phyloP scores from a whole-genome alignment of 2,113 vertebrate genomes.

The Nerophis ophidion region DNA sequence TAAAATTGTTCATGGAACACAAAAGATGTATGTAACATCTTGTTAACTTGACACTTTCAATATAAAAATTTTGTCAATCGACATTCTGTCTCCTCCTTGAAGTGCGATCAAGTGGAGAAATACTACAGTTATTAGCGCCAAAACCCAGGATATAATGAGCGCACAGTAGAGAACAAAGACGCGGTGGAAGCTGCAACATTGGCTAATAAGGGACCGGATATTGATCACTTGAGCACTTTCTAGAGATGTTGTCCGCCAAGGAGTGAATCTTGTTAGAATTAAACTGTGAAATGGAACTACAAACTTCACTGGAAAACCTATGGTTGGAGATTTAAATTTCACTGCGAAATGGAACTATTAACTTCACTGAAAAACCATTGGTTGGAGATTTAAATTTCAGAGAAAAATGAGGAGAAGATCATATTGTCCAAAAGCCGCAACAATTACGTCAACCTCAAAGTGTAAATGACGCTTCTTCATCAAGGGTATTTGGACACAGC shows the following conservation, averaged over 20 bases:
- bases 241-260: conserved; percentile 1
- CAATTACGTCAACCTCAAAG: background rate
- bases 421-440: background rate
- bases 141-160: background rate
- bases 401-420: background rate
- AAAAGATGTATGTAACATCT: too few relatives aligned
- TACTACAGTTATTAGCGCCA: background rate
- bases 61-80: too few relatives aligned
- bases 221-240: background rate
- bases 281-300: background rate
- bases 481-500: background rate
- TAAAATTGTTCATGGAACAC: too few relatives aligned
- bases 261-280: background rate
- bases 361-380: background rate
- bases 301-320: background rate
- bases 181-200: background rate
- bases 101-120: too few relatives aligned
- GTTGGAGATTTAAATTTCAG: background rate
- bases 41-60: too few relatives aligned
- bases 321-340: background rate
- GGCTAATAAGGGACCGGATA: background rate
- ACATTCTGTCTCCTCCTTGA: too few relatives aligned
- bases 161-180: background rate
- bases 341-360: background rate
- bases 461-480: background rate